Conservation (phyloP, 2,113 vertebrate species). For the Sprattus sprattus region DNA sequence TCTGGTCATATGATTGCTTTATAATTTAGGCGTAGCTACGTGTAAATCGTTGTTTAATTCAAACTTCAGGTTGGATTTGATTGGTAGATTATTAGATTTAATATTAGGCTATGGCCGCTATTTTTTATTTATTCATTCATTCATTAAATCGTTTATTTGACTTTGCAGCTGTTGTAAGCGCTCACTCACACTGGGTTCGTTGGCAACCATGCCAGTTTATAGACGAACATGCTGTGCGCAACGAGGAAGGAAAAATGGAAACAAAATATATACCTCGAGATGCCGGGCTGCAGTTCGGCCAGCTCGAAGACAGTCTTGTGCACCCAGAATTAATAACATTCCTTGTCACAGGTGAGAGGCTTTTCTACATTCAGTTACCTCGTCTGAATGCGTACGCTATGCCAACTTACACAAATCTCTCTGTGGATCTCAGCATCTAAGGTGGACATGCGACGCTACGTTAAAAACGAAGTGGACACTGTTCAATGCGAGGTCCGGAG, state of each 20-base stretch:
- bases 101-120: neutral
- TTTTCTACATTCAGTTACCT: neutral
- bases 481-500: constrained; percentile 68
- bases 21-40: no score
- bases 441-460: constrained; percentile 58
- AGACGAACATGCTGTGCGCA: constrained; percentile 53
- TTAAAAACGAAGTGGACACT: constrained; percentile 45
- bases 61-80: no score
- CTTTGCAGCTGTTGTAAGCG: constrained; percentile 42
- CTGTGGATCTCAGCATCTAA: constrained; percentile 53
- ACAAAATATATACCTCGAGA: constrained; percentile 49
- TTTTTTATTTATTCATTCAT: no score
- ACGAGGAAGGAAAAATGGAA: constrained; percentile 40
- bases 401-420: neutral
- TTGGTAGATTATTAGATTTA: no score
- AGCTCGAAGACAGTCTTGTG: constrained; percentile 56
- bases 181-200: constrained; percentile 44
- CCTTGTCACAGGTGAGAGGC: constrained; percentile 61
- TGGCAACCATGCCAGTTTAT: constrained; percentile 69
- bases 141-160: neutral
- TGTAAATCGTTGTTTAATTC: no score
- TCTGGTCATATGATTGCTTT: no score
- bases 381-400: no score
- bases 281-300: constrained; percentile 69
- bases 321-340: constrained; percentile 65